Conservation (phyloP, 2,797 vertebrate genomes). For the Rhinoraja longicauda region DNA sequence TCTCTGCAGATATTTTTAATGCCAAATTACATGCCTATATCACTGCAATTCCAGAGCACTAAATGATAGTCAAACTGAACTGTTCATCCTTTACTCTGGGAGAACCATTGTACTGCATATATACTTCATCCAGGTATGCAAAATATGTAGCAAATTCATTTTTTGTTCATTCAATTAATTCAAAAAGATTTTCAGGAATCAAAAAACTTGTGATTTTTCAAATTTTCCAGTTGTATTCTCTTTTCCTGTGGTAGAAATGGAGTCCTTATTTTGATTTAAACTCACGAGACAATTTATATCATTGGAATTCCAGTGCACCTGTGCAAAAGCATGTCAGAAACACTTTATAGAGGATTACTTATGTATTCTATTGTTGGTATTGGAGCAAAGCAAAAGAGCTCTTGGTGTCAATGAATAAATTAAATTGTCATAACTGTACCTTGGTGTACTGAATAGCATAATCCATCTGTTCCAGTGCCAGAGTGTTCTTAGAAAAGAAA, state of each 20-base stretch:
- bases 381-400: neutral
- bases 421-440: slow-evolving; percentile 29
- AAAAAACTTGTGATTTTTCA: neutral
- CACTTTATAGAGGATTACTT: slow-evolving; percentile 6
- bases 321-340: neutral
- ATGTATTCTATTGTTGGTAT: neutral
- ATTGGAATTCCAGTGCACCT: neutral
- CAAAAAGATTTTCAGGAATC: neutral
- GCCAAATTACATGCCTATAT: neutral
- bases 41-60: neutral
- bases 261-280: neutral
- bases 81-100: neutral
- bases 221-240: neutral
- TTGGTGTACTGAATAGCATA: slow-evolving; percentile 7
- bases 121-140: neutral
- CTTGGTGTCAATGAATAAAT: neutral
- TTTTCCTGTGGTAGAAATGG: neutral
- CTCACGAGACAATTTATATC: slow-evolving; percentile 1
- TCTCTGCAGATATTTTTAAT: neutral
- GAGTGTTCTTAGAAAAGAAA: slow-evolving; percentile 19
- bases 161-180: neutral
- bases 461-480: neutral
- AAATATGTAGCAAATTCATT: neutral
- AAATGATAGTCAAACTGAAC: neutral
- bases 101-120: neutral